Evolutionary conservation across 2,113 vertebrate species (phyloP).

Genomic region (Nansenia antarctica): DNA sequence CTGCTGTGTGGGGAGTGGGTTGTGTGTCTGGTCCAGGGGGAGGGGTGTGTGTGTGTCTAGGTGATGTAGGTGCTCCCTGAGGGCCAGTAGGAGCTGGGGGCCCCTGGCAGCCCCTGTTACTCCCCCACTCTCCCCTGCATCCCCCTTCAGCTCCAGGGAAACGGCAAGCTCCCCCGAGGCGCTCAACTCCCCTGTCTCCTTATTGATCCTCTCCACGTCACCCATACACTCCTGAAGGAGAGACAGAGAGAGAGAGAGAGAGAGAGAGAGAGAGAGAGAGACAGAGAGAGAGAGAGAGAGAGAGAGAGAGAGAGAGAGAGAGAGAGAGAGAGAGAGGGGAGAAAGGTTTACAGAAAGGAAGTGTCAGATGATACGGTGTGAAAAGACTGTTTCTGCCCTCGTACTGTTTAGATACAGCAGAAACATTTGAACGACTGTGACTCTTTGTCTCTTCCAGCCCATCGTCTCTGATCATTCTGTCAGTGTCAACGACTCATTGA

Average conservation of each 20-base stretch:
- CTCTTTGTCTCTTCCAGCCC: no score
- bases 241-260: neutral
- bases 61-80: slow-evolving; percentile 60
- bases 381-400: no score
- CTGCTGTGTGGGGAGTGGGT: slow-evolving; percentile 11
- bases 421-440: no score
- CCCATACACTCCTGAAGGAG: slow-evolving; percentile 32
- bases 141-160: slow-evolving; percentile 49
- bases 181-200: slow-evolving; percentile 72
- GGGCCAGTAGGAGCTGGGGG: slow-evolving; percentile 32
- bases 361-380: no score
- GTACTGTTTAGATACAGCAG: no score
- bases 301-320: neutral
- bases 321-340: neutral
- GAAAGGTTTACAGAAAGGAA: no score
- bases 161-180: slow-evolving; percentile 65
- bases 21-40: slow-evolving; percentile 12
- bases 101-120: slow-evolving; percentile 18
- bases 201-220: slow-evolving; percentile 68
- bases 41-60: neutral
- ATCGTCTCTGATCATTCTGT: no score
- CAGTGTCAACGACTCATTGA: no score
- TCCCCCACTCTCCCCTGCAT: slow-evolving; percentile 16
- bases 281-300: neutral
- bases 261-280: neutral